A percentile compares a stretch with the other conserved stretches of the same genome.
phyloP scores from a whole-genome alignment of 2,797 vertebrate genomes.

The Hoplostethus mediterraneus region DNA sequence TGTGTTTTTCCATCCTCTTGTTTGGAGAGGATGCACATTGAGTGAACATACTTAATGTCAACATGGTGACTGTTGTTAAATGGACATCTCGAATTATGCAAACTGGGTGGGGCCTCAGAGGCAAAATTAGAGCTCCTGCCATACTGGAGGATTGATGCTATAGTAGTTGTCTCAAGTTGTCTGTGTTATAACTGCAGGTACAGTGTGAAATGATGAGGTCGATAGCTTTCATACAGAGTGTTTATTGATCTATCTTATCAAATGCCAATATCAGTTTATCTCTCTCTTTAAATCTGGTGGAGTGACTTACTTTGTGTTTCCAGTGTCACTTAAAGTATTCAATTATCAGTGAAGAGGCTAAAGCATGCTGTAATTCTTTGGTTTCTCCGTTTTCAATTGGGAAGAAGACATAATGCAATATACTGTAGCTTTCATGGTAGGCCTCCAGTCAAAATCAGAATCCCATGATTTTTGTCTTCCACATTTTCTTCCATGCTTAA shows the following conservation, averaged over 20 bases:
- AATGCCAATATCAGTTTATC: slow-evolving; percentile 36
- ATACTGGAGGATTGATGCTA: slow-evolving; percentile 46
- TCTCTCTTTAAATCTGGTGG: slow-evolving; percentile 44
- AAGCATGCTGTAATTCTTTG: slow-evolving; percentile 3
- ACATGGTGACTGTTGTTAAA: slow-evolving; percentile 73
- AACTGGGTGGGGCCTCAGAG: slow-evolving; percentile 56
- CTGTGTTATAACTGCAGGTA: slow-evolving; percentile 55
- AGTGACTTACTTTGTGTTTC: slow-evolving; percentile 29
- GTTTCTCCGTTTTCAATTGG: slow-evolving; percentile 16
- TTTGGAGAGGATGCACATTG: slow-evolving; percentile 46
- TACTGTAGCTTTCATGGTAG: slow-evolving; percentile 24
- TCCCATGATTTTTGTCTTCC: slow-evolving; percentile 43
- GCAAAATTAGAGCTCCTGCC: slow-evolving; percentile 35
- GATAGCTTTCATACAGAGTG: slow-evolving; percentile 56
- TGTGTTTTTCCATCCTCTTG: slow-evolving; percentile 29
- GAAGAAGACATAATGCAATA: slow-evolving; percentile 19
- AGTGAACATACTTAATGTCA: slow-evolving; percentile 54
- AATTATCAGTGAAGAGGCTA: slow-evolving; percentile 42
- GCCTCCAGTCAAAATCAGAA: slow-evolving; percentile 15
- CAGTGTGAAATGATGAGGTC: slow-evolving; percentile 55
- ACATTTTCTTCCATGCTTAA: slow-evolving; percentile 16
- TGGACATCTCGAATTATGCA: slow-evolving; percentile 79
- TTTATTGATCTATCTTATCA: slow-evolving; percentile 42
- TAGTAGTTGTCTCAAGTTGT: slow-evolving; percentile 53
- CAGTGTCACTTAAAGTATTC: slow-evolving; percentile 19